A percentile compares a stretch with the other conserved stretches of the same genome.
These are phyloP conservation scores for Julus scanicus DNA, from an alignment of 2,888 invertebrate species.

Conservation along the genomic window DNA sequence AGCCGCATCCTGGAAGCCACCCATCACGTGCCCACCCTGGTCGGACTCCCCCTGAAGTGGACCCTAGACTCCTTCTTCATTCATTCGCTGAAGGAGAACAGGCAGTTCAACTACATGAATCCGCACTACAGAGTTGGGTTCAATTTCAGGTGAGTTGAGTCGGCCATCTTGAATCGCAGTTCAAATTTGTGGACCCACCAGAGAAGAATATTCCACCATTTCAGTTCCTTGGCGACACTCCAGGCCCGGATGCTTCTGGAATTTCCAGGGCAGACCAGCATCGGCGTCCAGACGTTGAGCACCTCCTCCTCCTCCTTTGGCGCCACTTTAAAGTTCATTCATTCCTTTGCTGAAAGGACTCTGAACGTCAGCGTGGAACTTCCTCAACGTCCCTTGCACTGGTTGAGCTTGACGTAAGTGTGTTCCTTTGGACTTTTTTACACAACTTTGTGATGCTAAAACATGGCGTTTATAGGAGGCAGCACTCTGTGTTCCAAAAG, in stretches of 20 bases:
- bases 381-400: background rate
- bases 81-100: conserved; percentile 27
- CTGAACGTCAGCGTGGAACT: background rate
- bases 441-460: background rate
- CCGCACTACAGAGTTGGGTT: background rate
- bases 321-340: background rate
- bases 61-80: background rate
- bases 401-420: background rate
- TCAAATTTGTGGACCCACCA: background rate
- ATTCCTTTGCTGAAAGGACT: background rate
- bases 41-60: conserved; percentile 44
- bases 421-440: too few relatives aligned
- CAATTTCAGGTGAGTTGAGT: conserved; percentile 26
- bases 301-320: background rate
- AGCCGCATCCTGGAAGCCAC: background rate
- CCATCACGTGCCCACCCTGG: conserved; percentile 16
- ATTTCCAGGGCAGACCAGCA: background rate
- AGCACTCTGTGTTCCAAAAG: conserved; percentile 16
- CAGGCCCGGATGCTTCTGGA: background rate
- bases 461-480: background rate
- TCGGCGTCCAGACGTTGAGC: conserved; percentile 19
- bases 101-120: background rate
- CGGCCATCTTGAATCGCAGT: background rate
- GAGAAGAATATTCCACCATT: background rate
- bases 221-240: conserved; percentile 41